Percentiles rank a stretch among this genome's conserved stretches.
These are phyloP conservation scores for Temnothorax ravouxi DNA, from an alignment of 2,888 invertebrate genomes.

Conservation along the genomic window DNA sequence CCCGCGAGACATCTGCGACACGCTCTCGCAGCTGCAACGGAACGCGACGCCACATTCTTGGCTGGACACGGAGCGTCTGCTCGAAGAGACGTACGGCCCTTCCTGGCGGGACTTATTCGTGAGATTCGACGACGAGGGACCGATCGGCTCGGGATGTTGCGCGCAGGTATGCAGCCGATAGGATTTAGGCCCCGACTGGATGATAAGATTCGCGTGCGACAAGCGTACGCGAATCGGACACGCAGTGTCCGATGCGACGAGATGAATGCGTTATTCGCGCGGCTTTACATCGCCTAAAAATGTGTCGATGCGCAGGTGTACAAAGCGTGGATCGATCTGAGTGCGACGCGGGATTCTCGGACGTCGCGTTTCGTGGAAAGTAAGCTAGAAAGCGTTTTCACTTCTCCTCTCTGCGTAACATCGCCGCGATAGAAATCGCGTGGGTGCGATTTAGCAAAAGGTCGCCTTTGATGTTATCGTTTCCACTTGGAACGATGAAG, in stretches of 20 bases:
- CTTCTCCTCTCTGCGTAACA: not conserved
- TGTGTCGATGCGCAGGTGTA: slow-evolving; percentile 77
- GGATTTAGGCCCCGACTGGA: not conserved
- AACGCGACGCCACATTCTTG: slow-evolving; percentile 84
- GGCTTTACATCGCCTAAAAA: not conserved
- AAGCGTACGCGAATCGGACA: no score
- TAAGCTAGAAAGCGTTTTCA: slow-evolving; percentile 60
- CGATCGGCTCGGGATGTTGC: slow-evolving; percentile 87
- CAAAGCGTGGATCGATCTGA: slow-evolving; percentile 81
- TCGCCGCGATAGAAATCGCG: not conserved
- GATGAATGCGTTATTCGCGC: not conserved
- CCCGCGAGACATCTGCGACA: slow-evolving; percentile 85
- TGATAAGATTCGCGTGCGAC: not conserved
- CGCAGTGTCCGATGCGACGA: not conserved
- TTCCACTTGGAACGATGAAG: not conserved
- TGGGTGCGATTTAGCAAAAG: not conserved
- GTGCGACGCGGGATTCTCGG: slow-evolving; percentile 52
- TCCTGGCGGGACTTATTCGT: slow-evolving; percentile 84
- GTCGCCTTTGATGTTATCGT: not conserved
- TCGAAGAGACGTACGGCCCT: slow-evolving; percentile 83
- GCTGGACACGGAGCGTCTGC: slow-evolving; percentile 82
- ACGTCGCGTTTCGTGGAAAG: slow-evolving; percentile 68
- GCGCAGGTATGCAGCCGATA: slow-evolving; percentile 85
- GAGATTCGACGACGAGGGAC: slow-evolving; percentile 83
- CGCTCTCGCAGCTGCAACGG: slow-evolving; percentile 84